Evolutionary conservation across 2,113 vertebrate genomes (phyloP).

Genomic region (Butorides virescens): DNA sequence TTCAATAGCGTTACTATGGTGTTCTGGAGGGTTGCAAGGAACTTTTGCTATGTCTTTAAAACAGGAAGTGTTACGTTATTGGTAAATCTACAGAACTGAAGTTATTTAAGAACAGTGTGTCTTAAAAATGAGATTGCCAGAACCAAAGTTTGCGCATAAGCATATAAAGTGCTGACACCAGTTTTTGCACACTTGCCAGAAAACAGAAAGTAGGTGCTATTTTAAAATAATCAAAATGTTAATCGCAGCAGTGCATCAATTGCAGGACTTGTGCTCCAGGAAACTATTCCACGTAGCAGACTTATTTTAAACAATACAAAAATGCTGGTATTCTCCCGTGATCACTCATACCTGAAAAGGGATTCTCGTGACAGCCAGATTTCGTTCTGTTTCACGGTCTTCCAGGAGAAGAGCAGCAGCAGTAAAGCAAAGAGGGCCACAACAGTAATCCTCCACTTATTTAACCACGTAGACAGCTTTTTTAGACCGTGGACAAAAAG

Average conservation of each 20-base stretch:
- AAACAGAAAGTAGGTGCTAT: background rate
- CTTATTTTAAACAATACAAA: background rate
- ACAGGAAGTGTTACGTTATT: background rate
- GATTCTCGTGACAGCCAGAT: constrained; percentile 95
- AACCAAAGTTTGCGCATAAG: background rate
- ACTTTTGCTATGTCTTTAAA: background rate
- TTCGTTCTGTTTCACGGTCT: constrained; percentile 91
- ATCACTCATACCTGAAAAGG: constrained; percentile 85
- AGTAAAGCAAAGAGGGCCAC: constrained; percentile 80
- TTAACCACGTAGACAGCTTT: constrained; percentile 79
- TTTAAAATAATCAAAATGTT: background rate
- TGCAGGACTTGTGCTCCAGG: background rate
- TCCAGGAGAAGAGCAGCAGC: constrained; percentile 92
- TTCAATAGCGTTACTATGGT: background rate
- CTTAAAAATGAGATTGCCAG: background rate
- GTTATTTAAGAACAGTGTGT: background rate
- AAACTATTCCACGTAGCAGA: background rate
- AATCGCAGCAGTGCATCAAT: background rate
- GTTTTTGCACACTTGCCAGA: background rate
- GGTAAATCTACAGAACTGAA: background rate
- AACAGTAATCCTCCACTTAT: constrained; percentile 79
- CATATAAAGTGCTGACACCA: background rate
- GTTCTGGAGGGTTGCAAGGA: background rate
- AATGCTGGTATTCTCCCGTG: background rate
- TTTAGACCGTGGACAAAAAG: constrained; percentile 89